Evolutionary conservation across 2,797 vertebrate species (phyloP), one percentile per base, ranked within the genome.

Genomic region (Phataginus tetradactyla): DNA sequence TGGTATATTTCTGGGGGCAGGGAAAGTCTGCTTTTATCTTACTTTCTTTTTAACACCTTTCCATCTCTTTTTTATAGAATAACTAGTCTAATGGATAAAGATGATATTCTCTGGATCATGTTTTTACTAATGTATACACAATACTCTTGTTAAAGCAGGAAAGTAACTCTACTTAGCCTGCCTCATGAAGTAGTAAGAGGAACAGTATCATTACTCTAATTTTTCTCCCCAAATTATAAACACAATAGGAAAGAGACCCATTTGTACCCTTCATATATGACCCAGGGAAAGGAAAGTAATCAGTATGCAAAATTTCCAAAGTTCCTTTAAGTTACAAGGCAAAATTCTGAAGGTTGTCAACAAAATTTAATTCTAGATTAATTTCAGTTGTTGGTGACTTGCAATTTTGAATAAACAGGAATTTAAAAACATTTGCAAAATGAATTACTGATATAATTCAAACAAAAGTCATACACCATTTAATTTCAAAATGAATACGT

Each of bases 401-500:
- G 18, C 15, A 68, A 11, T 42, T 92, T 59, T 88, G 32, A 96
- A 88, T 88, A 75, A 88, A 90, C 1, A 63, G 18, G 18, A 27
- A 53, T 72, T 77, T 86, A 27, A 63, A 95, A 93, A 32, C 10
- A 85, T 21, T 68, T 5, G 59, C 39, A 91, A 45, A 59, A 21
- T 90, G 4, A 86, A 51, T 90, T 51, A 1, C 87, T 85, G 12
- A 5, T 32, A 45, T 53, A 87, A 89, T 59, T 69, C 53, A 74
- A 87, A 68, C 32, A 64, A 91, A 94, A 77, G 27, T 34, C 45
- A 85, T 39, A 53, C 6, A 49, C 5, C 15, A 21, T 64, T 88
- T 80, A 80, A 72, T 84, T 91, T 80, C 29, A 92, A 74, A 92
- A 85, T 90, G 20, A 93, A 59, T 93, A 64, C 53, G 6, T 55